These are phyloP conservation scores for Sardinella longiceps DNA, from an alignment of 2,797 vertebrate species.

Conservation along the genomic window DNA sequence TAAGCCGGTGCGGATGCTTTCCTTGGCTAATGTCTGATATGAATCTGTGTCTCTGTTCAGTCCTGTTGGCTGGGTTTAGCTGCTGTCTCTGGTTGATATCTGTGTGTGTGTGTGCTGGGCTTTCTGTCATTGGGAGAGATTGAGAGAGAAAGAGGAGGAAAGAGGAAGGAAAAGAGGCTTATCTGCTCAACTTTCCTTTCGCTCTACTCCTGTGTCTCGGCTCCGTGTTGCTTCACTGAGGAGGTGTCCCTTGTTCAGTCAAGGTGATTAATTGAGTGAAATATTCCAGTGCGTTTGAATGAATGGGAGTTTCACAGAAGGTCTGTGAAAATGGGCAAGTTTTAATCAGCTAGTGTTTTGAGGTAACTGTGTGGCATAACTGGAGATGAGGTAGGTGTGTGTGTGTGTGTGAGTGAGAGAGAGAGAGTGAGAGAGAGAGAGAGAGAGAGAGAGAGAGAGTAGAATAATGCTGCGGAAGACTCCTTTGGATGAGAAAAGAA, in stretches of 20 bases:
- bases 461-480: constrained; percentile 42
- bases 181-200: constrained; percentile 69
- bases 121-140: constrained; percentile 37
- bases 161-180: constrained; percentile 56
- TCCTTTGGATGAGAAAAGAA: constrained; percentile 43
- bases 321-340: constrained; percentile 59
- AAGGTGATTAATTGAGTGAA: constrained; percentile 33
- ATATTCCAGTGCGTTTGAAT: constrained; percentile 36
- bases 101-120: constrained; percentile 46
- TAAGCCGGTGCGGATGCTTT: constrained; percentile 36
- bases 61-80: constrained; percentile 53
- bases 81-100: constrained; percentile 51
- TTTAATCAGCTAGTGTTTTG: constrained; percentile 37
- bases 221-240: constrained; percentile 15
- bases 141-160: constrained; percentile 54
- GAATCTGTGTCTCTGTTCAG: constrained; percentile 57
- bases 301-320: constrained; percentile 29
- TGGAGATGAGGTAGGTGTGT: constrained; percentile 26
- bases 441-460: neutral
- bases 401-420: neutral
- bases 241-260: constrained; percentile 19
- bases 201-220: constrained; percentile 53
- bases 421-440: neutral
- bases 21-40: constrained; percentile 51
- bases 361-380: constrained; percentile 31